Conservation (phyloP, 2,888 invertebrate species). For the Caenorhabditis becei region DNA sequence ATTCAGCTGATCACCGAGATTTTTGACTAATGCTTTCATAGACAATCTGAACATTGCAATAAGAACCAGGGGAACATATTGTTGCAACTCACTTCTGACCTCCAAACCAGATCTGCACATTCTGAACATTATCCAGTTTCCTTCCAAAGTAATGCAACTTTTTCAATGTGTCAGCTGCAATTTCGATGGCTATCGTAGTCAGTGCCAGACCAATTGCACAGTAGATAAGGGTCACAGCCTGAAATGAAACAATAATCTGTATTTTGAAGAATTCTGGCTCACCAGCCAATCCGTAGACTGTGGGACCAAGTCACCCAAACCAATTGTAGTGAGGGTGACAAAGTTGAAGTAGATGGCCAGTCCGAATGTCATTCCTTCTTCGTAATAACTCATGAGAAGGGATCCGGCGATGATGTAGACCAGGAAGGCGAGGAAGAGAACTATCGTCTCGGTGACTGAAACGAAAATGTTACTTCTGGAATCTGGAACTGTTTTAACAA, state of each 20-base stretch:
- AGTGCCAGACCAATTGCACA: constrained; percentile 78
- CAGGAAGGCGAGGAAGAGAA: constrained; percentile 76
- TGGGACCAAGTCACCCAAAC: constrained; percentile 79
- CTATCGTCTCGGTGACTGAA: constrained; percentile 67
- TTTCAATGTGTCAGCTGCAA: constrained; percentile 78
- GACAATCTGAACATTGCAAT: constrained; percentile 63
- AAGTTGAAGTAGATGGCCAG: constrained; percentile 80
- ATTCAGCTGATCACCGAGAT: constrained; percentile 78
- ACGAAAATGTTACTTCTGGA: background rate
- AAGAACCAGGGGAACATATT: background rate
- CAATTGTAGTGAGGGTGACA: constrained; percentile 79
- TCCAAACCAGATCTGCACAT: constrained; percentile 80
- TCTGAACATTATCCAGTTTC: constrained; percentile 78
- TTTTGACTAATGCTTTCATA: constrained; percentile 78
- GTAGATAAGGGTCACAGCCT: constrained; percentile 76
- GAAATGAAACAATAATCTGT: constrained; percentile 34
- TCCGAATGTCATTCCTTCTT: constrained; percentile 73
- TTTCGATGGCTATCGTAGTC: constrained; percentile 80
- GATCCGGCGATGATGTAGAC: constrained; percentile 77
- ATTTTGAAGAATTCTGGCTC: background rate
- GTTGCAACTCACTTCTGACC: constrained; percentile 72
- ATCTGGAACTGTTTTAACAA: background rate
- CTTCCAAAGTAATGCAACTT: constrained; percentile 80
- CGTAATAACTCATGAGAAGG: constrained; percentile 75
- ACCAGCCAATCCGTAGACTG: constrained; percentile 70